Evolutionary conservation across 2,113 vertebrate genomes (phyloP).

Genomic region (Plecotus auritus): DNA sequence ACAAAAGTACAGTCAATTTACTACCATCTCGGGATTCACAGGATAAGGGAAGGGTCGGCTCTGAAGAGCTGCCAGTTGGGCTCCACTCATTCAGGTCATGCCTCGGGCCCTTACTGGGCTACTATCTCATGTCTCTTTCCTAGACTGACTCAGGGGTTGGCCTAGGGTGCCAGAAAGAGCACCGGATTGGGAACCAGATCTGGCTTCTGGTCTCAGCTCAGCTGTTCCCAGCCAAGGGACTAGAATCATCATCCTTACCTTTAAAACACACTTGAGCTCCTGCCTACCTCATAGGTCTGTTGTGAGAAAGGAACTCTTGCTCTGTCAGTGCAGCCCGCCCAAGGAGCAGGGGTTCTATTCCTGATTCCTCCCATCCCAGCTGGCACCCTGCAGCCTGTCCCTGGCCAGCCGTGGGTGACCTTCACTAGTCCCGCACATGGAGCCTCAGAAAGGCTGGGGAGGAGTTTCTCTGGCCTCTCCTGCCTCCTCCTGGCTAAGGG

Average conservation of each 20-base stretch:
- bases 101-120: background rate
- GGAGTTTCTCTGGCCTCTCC: background rate
- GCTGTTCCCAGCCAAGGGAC: background rate
- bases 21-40: background rate
- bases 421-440: fast-evolving
- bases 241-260: background rate
- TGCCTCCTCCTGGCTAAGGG: background rate
- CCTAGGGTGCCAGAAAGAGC: background rate
- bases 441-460: background rate
- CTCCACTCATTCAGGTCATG: background rate
- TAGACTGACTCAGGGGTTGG: background rate
- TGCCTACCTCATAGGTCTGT: background rate
- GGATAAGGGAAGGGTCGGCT: background rate
- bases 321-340: fast-evolving
- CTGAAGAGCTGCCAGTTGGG: background rate
- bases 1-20: background rate
- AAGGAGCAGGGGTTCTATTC: background rate
- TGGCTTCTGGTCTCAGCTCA: background rate
- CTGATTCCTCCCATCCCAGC: background rate
- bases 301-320: background rate
- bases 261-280: background rate
- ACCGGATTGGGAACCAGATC: background rate
- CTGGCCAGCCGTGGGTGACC: fast-evolving
- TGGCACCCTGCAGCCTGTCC: background rate
- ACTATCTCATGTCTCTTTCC: background rate